Evolutionary conservation across 1,140 invertebrate species (phyloP), one percentile per base, ranked within the genome.

Genomic region (Brachionus plicatilis): DNA sequence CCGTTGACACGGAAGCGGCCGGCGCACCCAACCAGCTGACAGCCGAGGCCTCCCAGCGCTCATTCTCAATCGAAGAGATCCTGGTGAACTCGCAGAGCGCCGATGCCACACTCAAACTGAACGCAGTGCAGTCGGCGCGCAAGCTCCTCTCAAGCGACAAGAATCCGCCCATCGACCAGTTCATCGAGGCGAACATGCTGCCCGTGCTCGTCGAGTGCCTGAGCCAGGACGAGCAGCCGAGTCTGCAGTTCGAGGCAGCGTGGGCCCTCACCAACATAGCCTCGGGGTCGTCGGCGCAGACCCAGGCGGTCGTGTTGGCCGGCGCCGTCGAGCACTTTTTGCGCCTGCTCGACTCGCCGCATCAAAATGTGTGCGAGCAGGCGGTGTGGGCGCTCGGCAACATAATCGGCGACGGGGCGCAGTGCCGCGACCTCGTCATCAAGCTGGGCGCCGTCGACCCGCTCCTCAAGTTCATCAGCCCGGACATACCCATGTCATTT

Each of bases 241-340:
- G 93, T 79, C 90, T 99, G 85, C 97, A 99, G 90, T 99, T 99
- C 90, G 97, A 99, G 91, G 96, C 97, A 85, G 96, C 97, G 14
- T 99, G 97, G 97, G 97, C 97, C 68, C 91, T 99, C 85, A 99
- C 97, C 86, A 99, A 99, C 88, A 99, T 99, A 88, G 97, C 97
- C 3, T 97, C 95, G 12, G 97, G 97, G 75, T 98, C 95, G 65
- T 96, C 96, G 0, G 92, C 92, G 86, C 97, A 99, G 91, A 99
- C 85, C 33, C 78, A 68, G 29, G 29, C 84, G 65, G 56, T 85
- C 41, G 83, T 29, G 27, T n/a, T 87, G 87, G 89, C 92, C 87
- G 94, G 96, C 86, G 97, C 97, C 82, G 96, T 99, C 60, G 96
- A 97, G 78, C 92, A 95, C 66, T 99, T 99, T 90, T 90, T 99